Conservation (phyloP, 2,888 invertebrate species). For the Synanthedon tipuliformis region DNA sequence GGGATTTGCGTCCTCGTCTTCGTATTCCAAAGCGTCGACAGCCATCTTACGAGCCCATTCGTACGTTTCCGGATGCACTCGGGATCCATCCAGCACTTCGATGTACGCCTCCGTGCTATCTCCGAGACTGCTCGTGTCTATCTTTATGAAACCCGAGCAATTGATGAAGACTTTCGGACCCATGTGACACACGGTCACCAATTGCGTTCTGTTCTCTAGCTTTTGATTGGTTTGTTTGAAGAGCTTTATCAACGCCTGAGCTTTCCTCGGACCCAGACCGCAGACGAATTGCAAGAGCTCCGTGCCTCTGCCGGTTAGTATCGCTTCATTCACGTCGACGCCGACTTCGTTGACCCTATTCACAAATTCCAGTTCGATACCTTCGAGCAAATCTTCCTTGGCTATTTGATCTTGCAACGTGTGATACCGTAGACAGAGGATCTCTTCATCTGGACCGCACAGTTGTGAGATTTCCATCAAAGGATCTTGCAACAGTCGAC, state of each 20-base stretch:
- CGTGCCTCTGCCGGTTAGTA: conserved; percentile 87
- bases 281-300: conserved; percentile 96
- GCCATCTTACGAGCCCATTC: conserved; percentile 99
- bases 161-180: conserved; percentile 99
- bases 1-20: conserved; percentile 96
- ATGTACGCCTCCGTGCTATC: conserved; percentile 96
- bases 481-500: conserved; percentile 93
- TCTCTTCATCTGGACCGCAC: conserved; percentile 96
- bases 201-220: conserved; percentile 92
- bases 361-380: conserved; percentile 89
- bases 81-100: conserved; percentile 95
- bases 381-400: conserved; percentile 88
- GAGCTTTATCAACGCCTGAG: conserved; percentile 85
- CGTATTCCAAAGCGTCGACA: conserved; percentile 97
- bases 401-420: conserved; percentile 83
- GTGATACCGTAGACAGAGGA: conserved; percentile 93
- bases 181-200: conserved; percentile 96
- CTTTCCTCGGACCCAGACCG: conserved; percentile 96
- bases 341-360: conserved; percentile 98
- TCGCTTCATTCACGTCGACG: conserved; percentile 94
- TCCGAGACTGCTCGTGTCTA: conserved; percentile 95
- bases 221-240: conserved; percentile 92
- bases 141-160: conserved; percentile 98
- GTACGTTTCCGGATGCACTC: conserved; percentile 99
- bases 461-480: conserved; percentile 95